Base-by-base conservation (phyloP, 1,140 invertebrate species). In the Globodera rostochiensis region DNA sequence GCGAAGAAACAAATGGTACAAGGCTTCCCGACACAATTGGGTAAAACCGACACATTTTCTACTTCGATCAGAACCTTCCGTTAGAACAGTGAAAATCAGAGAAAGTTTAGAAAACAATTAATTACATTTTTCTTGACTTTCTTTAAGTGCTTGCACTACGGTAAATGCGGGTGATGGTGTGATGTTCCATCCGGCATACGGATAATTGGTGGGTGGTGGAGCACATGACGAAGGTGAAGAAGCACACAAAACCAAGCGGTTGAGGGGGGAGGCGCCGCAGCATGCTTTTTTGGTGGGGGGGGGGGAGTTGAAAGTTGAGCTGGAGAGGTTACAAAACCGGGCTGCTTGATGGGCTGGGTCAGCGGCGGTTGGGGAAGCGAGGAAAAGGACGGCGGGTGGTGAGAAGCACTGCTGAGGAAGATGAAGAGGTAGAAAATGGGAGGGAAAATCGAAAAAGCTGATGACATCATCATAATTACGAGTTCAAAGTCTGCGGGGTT, bases 1-100 rank as follows among this genome's bases (percentile, higher is more conserved):
- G 69, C 36, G 69, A 11, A 71, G 69, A 36, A 71, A 71, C 69
- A 71, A 36, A 11, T 45, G 25, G 46, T 71, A 71, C 69, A 71
- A 45, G 5, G 69, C 8, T 25, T 45, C 4, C 1, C 8, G 1
- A 19, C 69, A 71, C 25, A 71, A 13, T 36, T 71, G 4, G 11
- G 69, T 21, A 71, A 71, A 71, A 13, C 11, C 25, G 25, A 21
- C 69, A 71, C 69, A 71, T 71, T 47, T 36, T 19, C 3, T 7
- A 47, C 69, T 71, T 47, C n/a, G 69, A 19, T 71, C 69, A 19
- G n/a, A 36, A 47, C 69, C 69, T 71, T 71, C 69, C 25, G 46
- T 6, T 13, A 6, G 36, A 47, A 45, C 36, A 47, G 11, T 66
- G 21, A 66, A 15, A 71, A 13, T 71, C 11, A 45, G 69, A 13